Conservation (phyloP, 2,888 invertebrate genomes). For the Xylocampa areola region DNA sequence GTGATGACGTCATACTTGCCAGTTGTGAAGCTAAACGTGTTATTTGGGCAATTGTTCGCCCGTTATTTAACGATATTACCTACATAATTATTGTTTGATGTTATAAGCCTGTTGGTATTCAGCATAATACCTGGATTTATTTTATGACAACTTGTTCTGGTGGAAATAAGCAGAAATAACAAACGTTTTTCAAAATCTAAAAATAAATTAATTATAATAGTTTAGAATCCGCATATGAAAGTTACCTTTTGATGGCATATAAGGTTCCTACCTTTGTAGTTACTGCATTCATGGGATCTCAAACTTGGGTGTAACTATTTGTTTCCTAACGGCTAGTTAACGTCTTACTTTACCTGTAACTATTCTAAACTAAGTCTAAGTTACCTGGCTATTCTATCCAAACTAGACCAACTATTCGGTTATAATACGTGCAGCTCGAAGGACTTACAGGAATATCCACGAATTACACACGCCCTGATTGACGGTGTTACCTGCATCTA, state of each 20-base stretch:
- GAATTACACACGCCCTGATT: slow-evolving; percentile 50
- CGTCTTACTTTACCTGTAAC: neutral
- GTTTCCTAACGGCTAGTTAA: neutral
- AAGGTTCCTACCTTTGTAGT: no score
- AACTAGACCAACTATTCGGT: slow-evolving; percentile 8
- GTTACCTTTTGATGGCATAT: no score
- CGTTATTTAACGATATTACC: no score
- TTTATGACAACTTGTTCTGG: no score
- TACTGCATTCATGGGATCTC: no score
- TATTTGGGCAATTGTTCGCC: neutral
- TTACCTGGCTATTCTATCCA: neutral
- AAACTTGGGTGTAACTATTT: no score
- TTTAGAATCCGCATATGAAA: no score
- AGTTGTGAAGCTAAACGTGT: neutral
- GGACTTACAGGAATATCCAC: slow-evolving; percentile 32
- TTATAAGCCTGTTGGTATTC: neutral
- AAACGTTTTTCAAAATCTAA: no score
- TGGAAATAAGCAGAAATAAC: no score
- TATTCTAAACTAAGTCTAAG: neutral
- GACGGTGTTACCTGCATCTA: slow-evolving; percentile 46
- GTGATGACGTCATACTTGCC: slow-evolving; percentile 12
- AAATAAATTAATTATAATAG: no score
- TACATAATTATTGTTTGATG: neutral
- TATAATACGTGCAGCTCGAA: slow-evolving; percentile 5
- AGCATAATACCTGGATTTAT: no score